Percentiles rank a stretch among this genome's conserved stretches.
Conservation (phyloP, 2,797 vertebrate genomes). For the Capromys pilorides region DNA sequence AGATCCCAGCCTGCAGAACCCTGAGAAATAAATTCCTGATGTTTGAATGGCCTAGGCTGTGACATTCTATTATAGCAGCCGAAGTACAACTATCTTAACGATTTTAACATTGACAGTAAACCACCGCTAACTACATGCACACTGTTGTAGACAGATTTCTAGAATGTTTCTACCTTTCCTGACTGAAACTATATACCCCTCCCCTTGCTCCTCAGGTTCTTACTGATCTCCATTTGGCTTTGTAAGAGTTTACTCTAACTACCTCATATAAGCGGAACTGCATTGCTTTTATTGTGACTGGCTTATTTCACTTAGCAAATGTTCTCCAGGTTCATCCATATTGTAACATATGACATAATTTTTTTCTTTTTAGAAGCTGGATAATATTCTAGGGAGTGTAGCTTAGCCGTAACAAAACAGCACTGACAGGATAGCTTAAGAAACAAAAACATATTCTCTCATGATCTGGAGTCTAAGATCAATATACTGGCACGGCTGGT, state of each 20-base stretch:
- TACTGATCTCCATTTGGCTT: not conserved
- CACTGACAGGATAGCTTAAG: not conserved
- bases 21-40: not conserved
- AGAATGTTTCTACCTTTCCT: not conserved
- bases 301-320: not conserved
- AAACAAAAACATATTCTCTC: not conserved
- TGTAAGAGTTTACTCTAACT: not conserved
- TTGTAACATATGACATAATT: not conserved
- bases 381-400: not conserved
- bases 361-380: constrained; percentile 24
- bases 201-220: not conserved
- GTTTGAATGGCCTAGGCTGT: not conserved
- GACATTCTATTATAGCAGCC: not conserved
- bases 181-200: not conserved
- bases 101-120: not conserved
- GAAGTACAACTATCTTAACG: not conserved
- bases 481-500: not conserved
- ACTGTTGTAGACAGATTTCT: not conserved
- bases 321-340: not conserved
- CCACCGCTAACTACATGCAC: not conserved
- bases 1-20: not conserved
- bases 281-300: not conserved
- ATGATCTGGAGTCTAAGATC: not conserved
- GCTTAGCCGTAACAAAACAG: not conserved
- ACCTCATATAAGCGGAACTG: not conserved